A percentile compares a stretch with the other conserved stretches of the same genome.
Conservation (phyloP, 2,888 invertebrate genomes). For the Polydrusus tereticollis region DNA sequence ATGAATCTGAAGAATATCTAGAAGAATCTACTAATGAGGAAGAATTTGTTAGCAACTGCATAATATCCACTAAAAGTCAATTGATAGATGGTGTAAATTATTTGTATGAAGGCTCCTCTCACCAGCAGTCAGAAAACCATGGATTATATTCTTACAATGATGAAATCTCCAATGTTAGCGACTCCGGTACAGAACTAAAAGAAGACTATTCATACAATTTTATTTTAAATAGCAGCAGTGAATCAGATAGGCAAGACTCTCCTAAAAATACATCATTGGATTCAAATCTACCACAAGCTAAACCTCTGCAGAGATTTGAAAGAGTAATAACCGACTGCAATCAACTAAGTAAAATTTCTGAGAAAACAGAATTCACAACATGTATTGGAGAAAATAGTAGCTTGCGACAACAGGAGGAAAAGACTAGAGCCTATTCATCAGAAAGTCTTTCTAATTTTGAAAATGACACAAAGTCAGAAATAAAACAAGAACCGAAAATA, state of each 20-base stretch:
- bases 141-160: neutral
- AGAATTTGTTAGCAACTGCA: neutral
- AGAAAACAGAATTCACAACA: conserved; percentile 22
- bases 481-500: neutral
- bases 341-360: conserved; percentile 29
- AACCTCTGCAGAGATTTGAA: neutral
- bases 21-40: neutral
- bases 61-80: neutral
- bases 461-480: neutral
- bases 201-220: neutral
- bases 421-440: neutral
- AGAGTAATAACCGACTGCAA: conserved; percentile 11
- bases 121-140: neutral
- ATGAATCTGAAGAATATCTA: neutral
- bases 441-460: neutral
- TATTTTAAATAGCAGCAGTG: neutral
- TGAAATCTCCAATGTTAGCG: neutral
- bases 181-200: neutral
- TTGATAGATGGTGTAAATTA: conserved; percentile 9
- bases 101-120: neutral
- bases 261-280: neutral
- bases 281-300: neutral
- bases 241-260: neutral
- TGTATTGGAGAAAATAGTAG: neutral
- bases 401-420: neutral